A percentile compares a stretch with the other conserved stretches of the same genome.
Evolutionary conservation across 2,888 invertebrate species (phyloP).

Genomic region (Acrocera orbiculus): DNA sequence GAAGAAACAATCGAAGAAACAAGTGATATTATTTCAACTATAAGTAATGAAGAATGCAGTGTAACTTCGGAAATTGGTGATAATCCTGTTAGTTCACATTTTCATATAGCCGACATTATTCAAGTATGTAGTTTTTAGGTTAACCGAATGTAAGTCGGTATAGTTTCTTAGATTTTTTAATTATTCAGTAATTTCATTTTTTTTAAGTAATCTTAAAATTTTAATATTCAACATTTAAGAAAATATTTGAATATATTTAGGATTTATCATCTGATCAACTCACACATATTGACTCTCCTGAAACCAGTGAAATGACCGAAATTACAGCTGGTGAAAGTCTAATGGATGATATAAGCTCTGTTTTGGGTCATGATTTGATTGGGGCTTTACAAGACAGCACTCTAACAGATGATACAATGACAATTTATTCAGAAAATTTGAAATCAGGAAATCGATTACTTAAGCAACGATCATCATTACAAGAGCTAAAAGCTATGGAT

Average conservation of each 20-base stretch:
- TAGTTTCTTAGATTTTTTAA: background rate
- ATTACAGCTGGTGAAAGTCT: constrained; percentile 60
- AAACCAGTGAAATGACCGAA: constrained; percentile 58
- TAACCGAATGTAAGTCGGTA: background rate
- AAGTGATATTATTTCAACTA: constrained; percentile 40
- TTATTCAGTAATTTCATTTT: background rate
- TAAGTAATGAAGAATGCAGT: constrained; percentile 55
- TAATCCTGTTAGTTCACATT: constrained; percentile 18
- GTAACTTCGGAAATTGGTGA: constrained; percentile 50
- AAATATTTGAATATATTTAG: constrained; percentile 17
- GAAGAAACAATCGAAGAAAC: constrained; percentile 26
- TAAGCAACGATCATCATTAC: constrained; percentile 1
- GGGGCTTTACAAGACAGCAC: constrained; percentile 50
- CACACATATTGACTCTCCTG: constrained; percentile 69
- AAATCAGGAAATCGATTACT: constrained; percentile 8
- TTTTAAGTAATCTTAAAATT: background rate
- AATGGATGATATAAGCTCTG: constrained; percentile 61
- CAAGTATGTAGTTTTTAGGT: background rate
- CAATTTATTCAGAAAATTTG: constrained; percentile 36
- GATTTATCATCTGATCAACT: constrained; percentile 34
- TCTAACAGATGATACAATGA: constrained; percentile 53
- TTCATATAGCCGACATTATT: constrained; percentile 16
- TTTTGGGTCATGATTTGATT: constrained; percentile 49
- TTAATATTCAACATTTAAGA: background rate
- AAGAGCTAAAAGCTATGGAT: background rate